Evolutionary conservation across 1,140 invertebrate genomes (phyloP).

Genomic region (Phocides pigmalion): DNA sequence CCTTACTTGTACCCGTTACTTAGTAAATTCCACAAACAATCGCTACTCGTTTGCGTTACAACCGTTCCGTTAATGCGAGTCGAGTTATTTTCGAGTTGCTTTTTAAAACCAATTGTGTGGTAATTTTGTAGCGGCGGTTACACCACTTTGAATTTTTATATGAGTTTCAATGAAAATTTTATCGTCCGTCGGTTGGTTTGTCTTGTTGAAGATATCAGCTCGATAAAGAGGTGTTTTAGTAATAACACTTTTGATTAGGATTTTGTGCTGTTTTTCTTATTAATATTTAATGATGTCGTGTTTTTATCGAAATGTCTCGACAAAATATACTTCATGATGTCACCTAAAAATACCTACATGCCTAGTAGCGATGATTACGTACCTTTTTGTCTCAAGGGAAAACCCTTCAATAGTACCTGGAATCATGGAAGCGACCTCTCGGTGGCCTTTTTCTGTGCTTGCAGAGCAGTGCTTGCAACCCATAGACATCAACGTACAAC

Average conservation of each 20-base stretch:
- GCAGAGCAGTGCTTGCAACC: no score
- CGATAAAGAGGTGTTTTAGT: constrained; percentile 18
- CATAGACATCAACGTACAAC: no score
- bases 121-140: constrained; percentile 37
- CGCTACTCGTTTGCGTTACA: neutral
- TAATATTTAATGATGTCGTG: neutral
- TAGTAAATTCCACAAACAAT: no score
- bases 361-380: no score
- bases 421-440: no score
- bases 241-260: constrained; percentile 26
- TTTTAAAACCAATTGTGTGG: constrained; percentile 44
- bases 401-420: no score
- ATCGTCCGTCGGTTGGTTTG: constrained; percentile 23
- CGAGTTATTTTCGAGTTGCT: constrained; percentile 29
- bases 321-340: no score
- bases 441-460: no score
- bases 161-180: constrained; percentile 42
- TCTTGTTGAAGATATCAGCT: constrained; percentile 29
- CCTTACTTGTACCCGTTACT: no score
- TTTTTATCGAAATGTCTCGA: no score
- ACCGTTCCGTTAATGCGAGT: neutral
- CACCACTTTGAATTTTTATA: constrained; percentile 31
- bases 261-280: neutral
- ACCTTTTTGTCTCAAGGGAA: no score
- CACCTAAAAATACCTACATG: no score